A percentile compares a stretch with the other conserved stretches of the same genome.
Conservation (phyloP, 1,140 invertebrate species). For the Aphaenogaster floridana region DNA sequence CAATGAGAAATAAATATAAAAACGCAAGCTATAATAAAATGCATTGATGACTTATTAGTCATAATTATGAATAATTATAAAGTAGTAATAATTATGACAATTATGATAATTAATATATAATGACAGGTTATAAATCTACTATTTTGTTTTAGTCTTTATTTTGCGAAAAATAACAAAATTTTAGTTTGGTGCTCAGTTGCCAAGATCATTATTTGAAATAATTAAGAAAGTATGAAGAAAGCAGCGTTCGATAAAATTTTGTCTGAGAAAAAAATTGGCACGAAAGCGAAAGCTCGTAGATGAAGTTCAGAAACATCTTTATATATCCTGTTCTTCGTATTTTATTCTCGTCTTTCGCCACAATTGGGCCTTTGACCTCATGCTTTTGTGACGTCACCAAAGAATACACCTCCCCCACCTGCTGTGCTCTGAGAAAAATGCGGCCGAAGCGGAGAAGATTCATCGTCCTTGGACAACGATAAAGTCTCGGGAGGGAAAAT, state of each 20-base stretch:
- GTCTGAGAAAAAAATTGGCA: not conserved
- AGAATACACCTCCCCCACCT: not conserved
- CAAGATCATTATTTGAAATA: not conserved
- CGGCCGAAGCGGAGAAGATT: conserved; percentile 39
- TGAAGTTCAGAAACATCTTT: not conserved
- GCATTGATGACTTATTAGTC: not conserved
- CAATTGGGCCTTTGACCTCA: not conserved
- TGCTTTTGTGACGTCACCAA: conserved; percentile 49
- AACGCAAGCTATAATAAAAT: not conserved
- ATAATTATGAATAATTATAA: too few species aligned
- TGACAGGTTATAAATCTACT: not conserved
- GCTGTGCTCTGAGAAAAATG: conserved; percentile 37
- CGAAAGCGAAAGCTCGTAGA: not conserved
- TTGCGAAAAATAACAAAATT: not conserved
- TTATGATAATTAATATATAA: not conserved
- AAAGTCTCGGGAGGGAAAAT: conserved; percentile 47
- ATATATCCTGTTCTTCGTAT: not conserved
- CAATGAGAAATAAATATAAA: not conserved
- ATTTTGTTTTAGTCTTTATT: not conserved
- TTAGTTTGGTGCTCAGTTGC: not conserved
- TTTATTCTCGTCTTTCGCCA: not conserved
- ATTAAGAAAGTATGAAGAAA: not conserved
- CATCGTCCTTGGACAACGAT: conserved; percentile 51
- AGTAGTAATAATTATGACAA: not conserved
- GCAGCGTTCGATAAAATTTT: not conserved